Evolutionary conservation across 2,888 invertebrate species (phyloP).

Genomic region (Apamea monoglypha): DNA sequence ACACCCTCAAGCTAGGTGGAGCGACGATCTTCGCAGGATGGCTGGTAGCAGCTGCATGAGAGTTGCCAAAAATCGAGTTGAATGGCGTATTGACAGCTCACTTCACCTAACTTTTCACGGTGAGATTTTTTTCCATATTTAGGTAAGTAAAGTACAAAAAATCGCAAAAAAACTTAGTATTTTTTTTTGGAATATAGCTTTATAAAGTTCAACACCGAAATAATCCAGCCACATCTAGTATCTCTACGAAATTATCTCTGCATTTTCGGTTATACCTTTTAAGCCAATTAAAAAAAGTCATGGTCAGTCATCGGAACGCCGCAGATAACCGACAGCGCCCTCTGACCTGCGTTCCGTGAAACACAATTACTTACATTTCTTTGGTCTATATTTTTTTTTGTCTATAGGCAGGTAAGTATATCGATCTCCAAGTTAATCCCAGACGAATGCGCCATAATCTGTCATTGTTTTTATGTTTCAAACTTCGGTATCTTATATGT

Average conservation of each 20-base stretch:
- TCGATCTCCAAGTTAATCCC: not conserved
- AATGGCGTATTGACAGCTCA: too few relatives aligned
- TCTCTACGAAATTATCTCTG: conserved; percentile 35
- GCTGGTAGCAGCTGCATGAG: too few relatives aligned
- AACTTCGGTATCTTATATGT: not conserved
- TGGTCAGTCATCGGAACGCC: conserved; percentile 75
- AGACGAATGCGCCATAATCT: not conserved
- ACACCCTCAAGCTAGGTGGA: too few relatives aligned
- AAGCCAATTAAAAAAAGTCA: conserved; percentile 80
- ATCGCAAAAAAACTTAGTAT: too few relatives aligned
- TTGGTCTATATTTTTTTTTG: conserved; percentile 53
- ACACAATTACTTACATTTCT: conserved; percentile 85
- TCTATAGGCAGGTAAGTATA: not conserved
- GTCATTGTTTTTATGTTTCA: not conserved
- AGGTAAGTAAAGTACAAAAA: too few relatives aligned
- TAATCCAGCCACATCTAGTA: conserved; percentile 37
- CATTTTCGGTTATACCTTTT: conserved; percentile 61
- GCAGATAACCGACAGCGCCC: conserved; percentile 77
- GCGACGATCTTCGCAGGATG: too few relatives aligned
- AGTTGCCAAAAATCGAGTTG: too few relatives aligned
- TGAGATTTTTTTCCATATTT: too few relatives aligned
- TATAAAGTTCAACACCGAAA: not conserved
- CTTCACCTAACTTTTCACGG: too few relatives aligned
- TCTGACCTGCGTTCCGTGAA: conserved; percentile 80
- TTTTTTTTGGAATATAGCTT: too few relatives aligned